phyloP scores from a whole-genome alignment of 2,888 invertebrate genomes.

The Xestia rhomboidea region DNA sequence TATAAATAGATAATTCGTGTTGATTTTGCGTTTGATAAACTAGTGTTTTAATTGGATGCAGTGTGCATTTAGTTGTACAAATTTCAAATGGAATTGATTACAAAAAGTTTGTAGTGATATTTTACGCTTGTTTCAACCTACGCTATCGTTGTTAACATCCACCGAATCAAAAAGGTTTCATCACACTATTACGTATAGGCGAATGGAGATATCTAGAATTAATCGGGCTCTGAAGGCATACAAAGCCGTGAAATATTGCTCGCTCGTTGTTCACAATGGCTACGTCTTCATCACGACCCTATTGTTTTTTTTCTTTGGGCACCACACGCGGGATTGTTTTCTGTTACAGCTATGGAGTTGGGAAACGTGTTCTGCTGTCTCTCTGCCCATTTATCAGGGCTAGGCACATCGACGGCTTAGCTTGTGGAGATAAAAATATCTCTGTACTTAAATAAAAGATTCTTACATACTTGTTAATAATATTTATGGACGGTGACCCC shows the following conservation, averaged over 20 bases:
- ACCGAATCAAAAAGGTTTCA: slow-evolving; percentile 88
- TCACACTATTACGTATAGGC: slow-evolving; percentile 86
- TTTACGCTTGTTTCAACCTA: slow-evolving; percentile 76
- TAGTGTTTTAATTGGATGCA: slow-evolving; percentile 52
- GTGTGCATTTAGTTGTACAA: slow-evolving; percentile 46
- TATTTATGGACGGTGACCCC: slow-evolving; percentile 66
- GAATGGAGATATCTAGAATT: slow-evolving; percentile 91
- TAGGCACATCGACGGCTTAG: slow-evolving; percentile 71
- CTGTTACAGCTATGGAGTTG: slow-evolving; percentile 83
- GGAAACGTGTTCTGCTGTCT: slow-evolving; percentile 86
- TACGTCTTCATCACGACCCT: slow-evolving; percentile 90
- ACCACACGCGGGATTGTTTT: slow-evolving; percentile 88
- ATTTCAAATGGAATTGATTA: slow-evolving; percentile 52
- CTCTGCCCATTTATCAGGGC: slow-evolving; percentile 81
- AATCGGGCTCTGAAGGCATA: slow-evolving; percentile 88
- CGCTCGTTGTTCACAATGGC: slow-evolving; percentile 90
- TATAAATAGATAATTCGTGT: slow-evolving; percentile 67
- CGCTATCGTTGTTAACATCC: slow-evolving; percentile 80
- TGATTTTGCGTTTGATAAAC: slow-evolving; percentile 61
- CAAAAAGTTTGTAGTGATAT: slow-evolving; percentile 67
- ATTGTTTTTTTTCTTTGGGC: slow-evolving; percentile 89
- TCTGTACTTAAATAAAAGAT: slow-evolving; percentile 66
- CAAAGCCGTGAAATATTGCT: slow-evolving; percentile 90
- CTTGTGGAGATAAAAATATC: slow-evolving; percentile 73
- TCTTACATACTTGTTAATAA: slow-evolving; percentile 69